Conservation (phyloP, 2,113 vertebrate species). For the Oriolus oriolus region DNA sequence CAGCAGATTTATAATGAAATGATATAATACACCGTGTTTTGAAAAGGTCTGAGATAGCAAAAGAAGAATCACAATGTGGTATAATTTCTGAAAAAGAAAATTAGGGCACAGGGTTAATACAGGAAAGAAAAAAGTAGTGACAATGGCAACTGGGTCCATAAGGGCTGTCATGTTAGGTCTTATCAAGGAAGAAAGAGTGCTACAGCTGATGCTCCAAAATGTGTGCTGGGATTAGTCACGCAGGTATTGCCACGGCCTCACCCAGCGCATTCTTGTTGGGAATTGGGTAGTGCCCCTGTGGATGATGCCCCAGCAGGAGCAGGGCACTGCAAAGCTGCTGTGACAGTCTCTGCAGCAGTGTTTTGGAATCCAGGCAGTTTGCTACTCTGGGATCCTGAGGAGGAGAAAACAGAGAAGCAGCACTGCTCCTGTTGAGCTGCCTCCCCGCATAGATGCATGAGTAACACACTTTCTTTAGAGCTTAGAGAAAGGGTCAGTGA, state of each 20-base stretch:
- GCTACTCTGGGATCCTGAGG: not conserved
- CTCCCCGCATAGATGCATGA: not conserved
- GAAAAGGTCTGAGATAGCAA: not conserved
- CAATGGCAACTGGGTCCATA: no score
- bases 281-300: not conserved
- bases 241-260: not conserved
- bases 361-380: not conserved
- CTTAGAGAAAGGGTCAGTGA: not conserved
- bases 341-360: not conserved
- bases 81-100: not conserved
- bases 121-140: not conserved
- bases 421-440: accelerated
- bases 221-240: not conserved
- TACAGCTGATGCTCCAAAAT: not conserved
- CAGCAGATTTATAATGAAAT: not conserved
- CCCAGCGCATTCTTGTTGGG: accelerated
- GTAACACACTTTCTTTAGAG: not conserved
- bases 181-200: not conserved
- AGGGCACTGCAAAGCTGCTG: not conserved
- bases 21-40: not conserved
- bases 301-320: not conserved
- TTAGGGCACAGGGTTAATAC: not conserved
- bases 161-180: not conserved
- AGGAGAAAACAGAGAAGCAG: not conserved
- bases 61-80: not conserved